These are phyloP conservation scores for Coenobita brevimanus DNA, from an alignment of 1,140 invertebrate genomes.

Conservation along the genomic window DNA sequence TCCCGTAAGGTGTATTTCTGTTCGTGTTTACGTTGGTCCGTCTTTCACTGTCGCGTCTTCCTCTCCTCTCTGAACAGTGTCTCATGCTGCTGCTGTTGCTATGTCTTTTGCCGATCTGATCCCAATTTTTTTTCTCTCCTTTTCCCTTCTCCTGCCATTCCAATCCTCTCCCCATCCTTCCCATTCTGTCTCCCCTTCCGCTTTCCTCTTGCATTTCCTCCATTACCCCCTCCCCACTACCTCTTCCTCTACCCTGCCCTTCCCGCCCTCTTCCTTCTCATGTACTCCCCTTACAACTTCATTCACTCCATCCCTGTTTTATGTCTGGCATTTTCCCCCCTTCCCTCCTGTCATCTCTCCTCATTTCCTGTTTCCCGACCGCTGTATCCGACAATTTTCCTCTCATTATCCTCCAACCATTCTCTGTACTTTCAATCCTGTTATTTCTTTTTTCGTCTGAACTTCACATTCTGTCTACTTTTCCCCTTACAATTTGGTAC, in stretches of 20 bases:
- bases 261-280: not conserved
- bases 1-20: too few relatives aligned
- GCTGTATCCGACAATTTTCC: not conserved
- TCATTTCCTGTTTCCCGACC: too few relatives aligned
- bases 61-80: not conserved
- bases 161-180: not conserved
- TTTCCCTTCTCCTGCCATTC: not conserved
- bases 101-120: not conserved
- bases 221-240: not conserved
- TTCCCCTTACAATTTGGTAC: constrained; percentile 83
- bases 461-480: constrained; percentile 74
- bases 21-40: not conserved
- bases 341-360: too few relatives aligned
- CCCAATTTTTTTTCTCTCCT: not conserved
- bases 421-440: not conserved
- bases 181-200: not conserved
- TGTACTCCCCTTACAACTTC: not conserved
- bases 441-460: not conserved
- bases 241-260: not conserved
- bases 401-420: not conserved
- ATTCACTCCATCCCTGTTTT: too few relatives aligned
- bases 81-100: not conserved
- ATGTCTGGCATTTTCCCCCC: too few relatives aligned
- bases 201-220: not conserved
- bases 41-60: not conserved